Conservation (phyloP, 2,888 invertebrate species). For the Drosophila meridionalis region DNA sequence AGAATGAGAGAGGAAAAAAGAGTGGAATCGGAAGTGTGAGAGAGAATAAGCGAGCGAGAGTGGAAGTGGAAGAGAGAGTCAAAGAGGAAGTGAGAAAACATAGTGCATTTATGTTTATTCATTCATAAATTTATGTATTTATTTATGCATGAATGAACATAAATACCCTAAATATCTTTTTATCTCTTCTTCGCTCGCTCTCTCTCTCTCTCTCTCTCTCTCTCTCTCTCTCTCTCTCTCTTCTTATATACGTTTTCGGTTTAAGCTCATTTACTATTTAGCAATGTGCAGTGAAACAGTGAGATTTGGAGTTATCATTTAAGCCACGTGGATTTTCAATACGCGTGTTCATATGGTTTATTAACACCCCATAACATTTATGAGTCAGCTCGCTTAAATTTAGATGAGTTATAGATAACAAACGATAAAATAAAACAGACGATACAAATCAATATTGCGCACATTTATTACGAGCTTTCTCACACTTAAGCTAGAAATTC, state of each 20-base stretch:
- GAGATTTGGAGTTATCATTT: background rate
- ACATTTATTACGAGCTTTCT: background rate
- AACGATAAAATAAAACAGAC: background rate
- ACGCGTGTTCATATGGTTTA: background rate
- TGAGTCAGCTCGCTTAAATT: slow-evolving; percentile 9
- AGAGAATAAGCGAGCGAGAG: background rate
- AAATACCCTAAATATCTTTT: too few species aligned
- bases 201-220: too few species aligned
- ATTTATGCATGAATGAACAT: too few species aligned
- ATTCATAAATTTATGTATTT: background rate
- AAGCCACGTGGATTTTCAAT: slow-evolving; percentile 18
- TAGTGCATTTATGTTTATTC: background rate
- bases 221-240: too few species aligned
- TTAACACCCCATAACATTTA: background rate
- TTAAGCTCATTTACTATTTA: background rate
- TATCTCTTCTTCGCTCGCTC: too few species aligned
- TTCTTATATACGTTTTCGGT: background rate
- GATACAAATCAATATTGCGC: background rate
- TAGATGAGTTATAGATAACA: slow-evolving; percentile 5
- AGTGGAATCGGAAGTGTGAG: background rate
- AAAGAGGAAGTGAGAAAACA: background rate
- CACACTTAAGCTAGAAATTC: background rate
- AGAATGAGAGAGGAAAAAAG: background rate
- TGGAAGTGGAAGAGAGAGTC: background rate
- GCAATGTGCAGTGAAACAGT: background rate